Conservation (phyloP, 2,113 vertebrate genomes). For the Pygoscelis adeliae region DNA sequence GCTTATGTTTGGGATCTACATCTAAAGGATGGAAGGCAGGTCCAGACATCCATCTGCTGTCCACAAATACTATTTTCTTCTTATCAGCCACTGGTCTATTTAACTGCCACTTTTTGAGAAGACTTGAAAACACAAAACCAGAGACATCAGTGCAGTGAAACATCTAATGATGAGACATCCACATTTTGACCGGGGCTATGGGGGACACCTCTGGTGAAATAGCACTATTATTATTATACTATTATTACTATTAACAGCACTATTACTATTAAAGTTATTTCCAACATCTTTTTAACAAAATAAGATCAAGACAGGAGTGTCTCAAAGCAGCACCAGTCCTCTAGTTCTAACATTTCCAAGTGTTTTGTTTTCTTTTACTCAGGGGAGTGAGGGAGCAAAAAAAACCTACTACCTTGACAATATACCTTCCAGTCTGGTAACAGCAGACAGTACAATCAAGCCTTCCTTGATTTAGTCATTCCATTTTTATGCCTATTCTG, state of each 20-base stretch:
- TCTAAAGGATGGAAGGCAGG: not conserved
- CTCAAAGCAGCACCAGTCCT: not conserved
- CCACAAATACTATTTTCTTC: not conserved
- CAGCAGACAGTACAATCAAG: not conserved
- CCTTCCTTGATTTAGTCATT: not conserved
- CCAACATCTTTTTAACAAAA: not conserved
- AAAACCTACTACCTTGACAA: not conserved
- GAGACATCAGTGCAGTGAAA: not conserved
- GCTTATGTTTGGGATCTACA: not conserved
- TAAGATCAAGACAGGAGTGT: not conserved
- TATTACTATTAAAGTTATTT: not conserved
- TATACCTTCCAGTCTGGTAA: not conserved
- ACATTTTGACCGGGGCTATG: not conserved
- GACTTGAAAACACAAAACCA: conserved; percentile 41
- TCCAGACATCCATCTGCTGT: not conserved
- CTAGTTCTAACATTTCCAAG: not conserved
- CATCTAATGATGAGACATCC: not conserved
- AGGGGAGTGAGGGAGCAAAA: not conserved
- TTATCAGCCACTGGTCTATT: not conserved
- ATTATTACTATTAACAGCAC: not conserved
- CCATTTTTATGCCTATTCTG: not conserved
- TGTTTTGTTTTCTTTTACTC: not conserved
- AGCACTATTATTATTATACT: not conserved
- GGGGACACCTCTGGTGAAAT: not conserved
- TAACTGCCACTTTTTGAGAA: conserved; percentile 25